phyloP scores from a whole-genome alignment of 2,888 invertebrate species.

The Phoronis australis region DNA sequence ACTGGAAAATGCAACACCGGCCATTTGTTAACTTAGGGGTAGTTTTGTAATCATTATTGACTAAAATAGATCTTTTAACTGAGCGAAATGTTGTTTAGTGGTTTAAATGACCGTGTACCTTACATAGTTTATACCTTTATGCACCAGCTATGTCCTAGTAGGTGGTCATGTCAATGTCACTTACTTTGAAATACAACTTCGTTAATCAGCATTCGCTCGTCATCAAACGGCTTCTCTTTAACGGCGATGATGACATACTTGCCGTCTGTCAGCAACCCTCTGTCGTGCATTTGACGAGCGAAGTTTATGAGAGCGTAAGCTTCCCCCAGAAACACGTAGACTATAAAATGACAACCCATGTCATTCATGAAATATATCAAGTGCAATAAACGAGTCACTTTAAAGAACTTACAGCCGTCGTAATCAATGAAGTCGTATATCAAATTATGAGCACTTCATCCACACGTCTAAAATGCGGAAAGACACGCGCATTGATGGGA shows the following conservation, averaged over 20 bases:
- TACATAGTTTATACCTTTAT: slow-evolving; percentile 41
- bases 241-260: slow-evolving; percentile 90
- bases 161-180: slow-evolving; percentile 66
- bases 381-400: too few relatives aligned
- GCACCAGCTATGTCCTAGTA: slow-evolving; percentile 67
- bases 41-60: too few relatives aligned
- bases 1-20: slow-evolving; percentile 17
- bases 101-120: background rate
- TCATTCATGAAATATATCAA: too few relatives aligned
- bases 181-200: slow-evolving; percentile 27
- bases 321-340: slow-evolving; percentile 84
- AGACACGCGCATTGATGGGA: too few relatives aligned
- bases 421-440: too few relatives aligned
- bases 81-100: too few relatives aligned
- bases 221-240: slow-evolving; percentile 61
- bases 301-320: slow-evolving; percentile 85
- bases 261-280: slow-evolving; percentile 71
- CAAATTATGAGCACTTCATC: too few relatives aligned
- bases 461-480: too few relatives aligned
- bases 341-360: too few relatives aligned
- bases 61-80: too few relatives aligned
- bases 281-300: slow-evolving; percentile 69
- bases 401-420: too few relatives aligned
- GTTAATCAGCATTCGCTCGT: slow-evolving; percentile 15
- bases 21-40: too few relatives aligned